Conservation (phyloP, 1,140 invertebrate genomes). For the Scaptomyza hsui region DNA sequence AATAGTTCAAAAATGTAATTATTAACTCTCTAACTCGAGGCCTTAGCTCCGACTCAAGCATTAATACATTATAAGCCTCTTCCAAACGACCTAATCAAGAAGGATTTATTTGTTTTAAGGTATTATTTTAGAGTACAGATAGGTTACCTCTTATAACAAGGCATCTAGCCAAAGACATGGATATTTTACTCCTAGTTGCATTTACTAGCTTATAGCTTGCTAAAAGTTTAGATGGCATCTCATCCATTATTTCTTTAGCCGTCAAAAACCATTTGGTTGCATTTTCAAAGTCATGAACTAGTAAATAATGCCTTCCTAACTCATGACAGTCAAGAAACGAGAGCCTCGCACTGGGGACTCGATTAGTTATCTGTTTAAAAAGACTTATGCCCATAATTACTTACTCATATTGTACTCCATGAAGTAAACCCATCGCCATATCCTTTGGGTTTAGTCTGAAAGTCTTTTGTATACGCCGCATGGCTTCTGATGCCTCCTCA, state of each 20-base stretch:
- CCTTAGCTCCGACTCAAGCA: no score
- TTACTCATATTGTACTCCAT: slow-evolving; percentile 92
- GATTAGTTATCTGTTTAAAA: background rate
- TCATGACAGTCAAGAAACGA: slow-evolving; percentile 43
- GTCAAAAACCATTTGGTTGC: slow-evolving; percentile 14
- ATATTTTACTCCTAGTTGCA: background rate
- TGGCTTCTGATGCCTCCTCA: slow-evolving; percentile 93
- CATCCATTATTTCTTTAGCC: background rate
- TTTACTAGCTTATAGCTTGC: slow-evolving; percentile 21
- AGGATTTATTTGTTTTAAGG: no score
- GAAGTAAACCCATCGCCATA: slow-evolving; percentile 93
- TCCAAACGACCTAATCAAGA: no score
- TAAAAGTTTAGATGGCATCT: background rate
- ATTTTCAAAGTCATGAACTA: background rate
- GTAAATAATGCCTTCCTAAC: slow-evolving; percentile 26
- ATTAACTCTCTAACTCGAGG: no score
- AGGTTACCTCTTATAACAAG: no score
- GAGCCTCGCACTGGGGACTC: slow-evolving; percentile 13
- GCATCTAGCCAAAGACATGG: no score
- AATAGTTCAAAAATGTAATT: no score
- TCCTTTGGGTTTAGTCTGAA: slow-evolving; percentile 94
- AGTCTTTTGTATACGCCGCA: slow-evolving; percentile 96
- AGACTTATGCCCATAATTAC: background rate
- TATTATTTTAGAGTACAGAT: no score
- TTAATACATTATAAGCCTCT: no score